phyloP scores from a whole-genome alignment of 2,113 vertebrate genomes.

The Tauraco erythrolophus region DNA sequence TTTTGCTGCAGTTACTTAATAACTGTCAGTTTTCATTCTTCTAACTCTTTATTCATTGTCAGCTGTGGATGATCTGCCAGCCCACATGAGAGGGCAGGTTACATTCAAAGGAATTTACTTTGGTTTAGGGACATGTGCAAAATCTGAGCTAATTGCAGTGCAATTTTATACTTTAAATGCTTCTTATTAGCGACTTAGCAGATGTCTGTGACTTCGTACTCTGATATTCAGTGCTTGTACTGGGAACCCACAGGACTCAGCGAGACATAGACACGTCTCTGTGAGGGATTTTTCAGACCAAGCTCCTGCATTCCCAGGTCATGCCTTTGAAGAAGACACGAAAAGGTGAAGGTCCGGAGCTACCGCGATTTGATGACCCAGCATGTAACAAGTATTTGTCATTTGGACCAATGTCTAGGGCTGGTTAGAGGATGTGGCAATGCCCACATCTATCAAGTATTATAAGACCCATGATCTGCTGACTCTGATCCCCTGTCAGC shows the following conservation, averaged over 20 bases:
- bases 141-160: slow-evolving; percentile 52
- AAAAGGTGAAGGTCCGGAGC: not conserved
- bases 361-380: not conserved
- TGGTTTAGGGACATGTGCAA: slow-evolving; percentile 29
- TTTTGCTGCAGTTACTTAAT: slow-evolving; percentile 40
- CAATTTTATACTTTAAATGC: slow-evolving; percentile 43
- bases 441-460: not conserved
- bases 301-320: not conserved
- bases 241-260: not conserved
- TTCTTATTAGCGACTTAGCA: slow-evolving; percentile 9
- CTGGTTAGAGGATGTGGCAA: not conserved
- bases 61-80: slow-evolving; percentile 17
- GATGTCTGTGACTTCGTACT: not conserved
- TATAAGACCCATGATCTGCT: not conserved
- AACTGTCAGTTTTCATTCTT: slow-evolving; percentile 38
- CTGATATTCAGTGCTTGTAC: not conserved
- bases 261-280: rapidly evolving
- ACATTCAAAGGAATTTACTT: slow-evolving; percentile 30
- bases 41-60: slow-evolving; percentile 25
- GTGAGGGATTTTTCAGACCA: not conserved
- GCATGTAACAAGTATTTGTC: not conserved
- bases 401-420: not conserved
- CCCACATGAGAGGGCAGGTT: slow-evolving; percentile 59
- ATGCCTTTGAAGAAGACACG: not conserved
- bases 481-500: not conserved